Evolutionary conservation across 2,113 vertebrate genomes (phyloP).

Genomic region (Lathamus discolor): DNA sequence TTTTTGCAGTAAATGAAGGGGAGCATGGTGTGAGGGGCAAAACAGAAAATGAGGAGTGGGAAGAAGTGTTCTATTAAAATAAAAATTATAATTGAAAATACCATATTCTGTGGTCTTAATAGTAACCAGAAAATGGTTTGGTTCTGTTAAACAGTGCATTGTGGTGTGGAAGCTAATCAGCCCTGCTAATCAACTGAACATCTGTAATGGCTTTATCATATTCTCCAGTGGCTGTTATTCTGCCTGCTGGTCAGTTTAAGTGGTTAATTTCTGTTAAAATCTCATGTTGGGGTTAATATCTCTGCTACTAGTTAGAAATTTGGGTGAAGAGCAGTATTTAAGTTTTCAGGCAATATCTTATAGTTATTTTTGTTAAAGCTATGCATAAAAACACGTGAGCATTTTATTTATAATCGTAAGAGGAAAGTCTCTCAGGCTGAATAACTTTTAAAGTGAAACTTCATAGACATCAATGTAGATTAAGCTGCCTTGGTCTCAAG

Average conservation of each 20-base stretch:
- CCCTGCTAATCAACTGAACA: slow-evolving; percentile 38
- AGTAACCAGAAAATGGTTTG: neutral
- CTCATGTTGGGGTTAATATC: slow-evolving; percentile 29
- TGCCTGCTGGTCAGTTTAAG: neutral
- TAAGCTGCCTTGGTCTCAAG: slow-evolving; percentile 31
- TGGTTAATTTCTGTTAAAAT: neutral
- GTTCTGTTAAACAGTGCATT: neutral
- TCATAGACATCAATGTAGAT: slow-evolving; percentile 31
- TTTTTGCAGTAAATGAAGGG: neutral
- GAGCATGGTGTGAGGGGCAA: neutral
- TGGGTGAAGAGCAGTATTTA: neutral
- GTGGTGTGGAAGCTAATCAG: slow-evolving; percentile 40
- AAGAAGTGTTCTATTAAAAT: neutral
- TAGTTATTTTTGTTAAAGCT: neutral
- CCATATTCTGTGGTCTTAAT: neutral
- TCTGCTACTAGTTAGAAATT: neutral
- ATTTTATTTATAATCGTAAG: too few species aligned
- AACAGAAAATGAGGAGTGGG: neutral
- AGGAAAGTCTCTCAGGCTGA: too few species aligned
- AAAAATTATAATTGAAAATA: neutral
- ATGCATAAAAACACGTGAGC: too few species aligned
- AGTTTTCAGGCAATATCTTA: neutral
- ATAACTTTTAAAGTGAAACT: slow-evolving; percentile 46
- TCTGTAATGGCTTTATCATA: slow-evolving; percentile 20
- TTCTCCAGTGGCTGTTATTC: slow-evolving; percentile 19